Evolutionary conservation across 1,140 invertebrate genomes (phyloP), one percentile per base, ranked within the genome.

Genomic region (Danaus plexippus): DNA sequence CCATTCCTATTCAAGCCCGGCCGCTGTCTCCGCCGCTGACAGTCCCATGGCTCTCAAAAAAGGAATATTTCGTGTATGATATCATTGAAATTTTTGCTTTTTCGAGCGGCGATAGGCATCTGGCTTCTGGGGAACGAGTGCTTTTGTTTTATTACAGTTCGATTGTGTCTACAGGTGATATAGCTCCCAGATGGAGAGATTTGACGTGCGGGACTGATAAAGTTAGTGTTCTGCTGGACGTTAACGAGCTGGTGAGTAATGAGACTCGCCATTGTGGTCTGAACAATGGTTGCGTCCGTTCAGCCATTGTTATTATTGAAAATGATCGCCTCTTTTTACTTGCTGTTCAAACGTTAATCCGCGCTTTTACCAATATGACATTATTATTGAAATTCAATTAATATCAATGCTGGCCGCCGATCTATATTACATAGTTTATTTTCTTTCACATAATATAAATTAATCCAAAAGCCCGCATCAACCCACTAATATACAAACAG

Each of bases 171-270:
- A 54, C 57, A 56, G 63, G 63, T 75, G 75, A 80, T 79, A 78
- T 76, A 75, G 77, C 75, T 62, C 73, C 67, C 71, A 83, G 82
- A 83, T 85, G 73, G 63, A 69, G 57, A 85, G 82, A 85, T 82
- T 81, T 80, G 82, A 83, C 82, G 75, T 77, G 68, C 64, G 64
- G 60, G 64, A 66, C 80, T 80, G 82, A 85, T 85, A 85, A 85
- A 85, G 82, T 83, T 83, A 81, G 77, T 78, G 78, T 80, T 77
- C 75, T 75, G 79, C 71, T 69, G 59, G 68, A 75, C 78, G 79
- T 81, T 85, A 85, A 85, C 81, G 80, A 85, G 80, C 70, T 59
- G 63, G 68, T 85, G 82, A 83, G 82, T 85, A 83, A 85, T 83
- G 77, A 82, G 79, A 69, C 71, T 63, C 57, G 73, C 77, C 72